Percentiles rank a stretch among this genome's conserved stretches.
phyloP scores from a whole-genome alignment of 2,797 vertebrate species.

The Podarcis siculus region DNA sequence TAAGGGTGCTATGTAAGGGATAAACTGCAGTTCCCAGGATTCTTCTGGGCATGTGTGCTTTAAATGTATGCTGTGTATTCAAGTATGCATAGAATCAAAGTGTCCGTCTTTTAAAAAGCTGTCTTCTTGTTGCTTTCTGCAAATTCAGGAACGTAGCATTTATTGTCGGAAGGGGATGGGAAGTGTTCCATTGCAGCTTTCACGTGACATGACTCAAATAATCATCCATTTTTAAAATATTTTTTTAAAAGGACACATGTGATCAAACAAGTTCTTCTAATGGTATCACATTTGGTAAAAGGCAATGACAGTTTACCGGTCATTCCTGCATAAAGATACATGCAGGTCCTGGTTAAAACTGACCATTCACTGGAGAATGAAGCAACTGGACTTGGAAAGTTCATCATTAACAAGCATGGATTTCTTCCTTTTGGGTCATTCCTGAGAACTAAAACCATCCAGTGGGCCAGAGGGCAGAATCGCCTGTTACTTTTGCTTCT shows the following conservation, averaged over 20 bases:
- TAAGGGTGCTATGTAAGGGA: too few species aligned
- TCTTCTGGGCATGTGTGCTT: too few species aligned
- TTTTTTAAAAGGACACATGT: not conserved
- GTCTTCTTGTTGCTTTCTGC: not conserved
- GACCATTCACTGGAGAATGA: conserved; percentile 2
- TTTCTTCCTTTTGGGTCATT: not conserved
- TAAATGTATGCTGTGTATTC: not conserved
- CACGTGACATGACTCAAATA: not conserved
- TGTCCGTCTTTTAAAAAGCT: conserved; percentile 16
- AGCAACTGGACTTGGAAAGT: not conserved
- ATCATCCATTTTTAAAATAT: not conserved
- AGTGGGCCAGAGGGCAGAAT: not conserved
- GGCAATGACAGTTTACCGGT: not conserved
- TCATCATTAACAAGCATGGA: not conserved
- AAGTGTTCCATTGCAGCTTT: conserved; percentile 22
- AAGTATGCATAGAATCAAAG: not conserved
- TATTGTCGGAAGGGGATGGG: not conserved
- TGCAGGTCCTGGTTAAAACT: not conserved
- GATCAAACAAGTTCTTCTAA: conserved; percentile 32
- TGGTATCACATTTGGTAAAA: conserved; percentile 3
- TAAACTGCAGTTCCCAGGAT: too few species aligned
- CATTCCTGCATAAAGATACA: conserved; percentile 9
- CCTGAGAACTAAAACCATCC: not conserved
- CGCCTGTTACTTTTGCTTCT: not conserved
- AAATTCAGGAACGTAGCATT: conserved; percentile 19